Evolutionary conservation across 92 coral and sea anemone genomes (phyloP).

Genomic region (Desmophyllum pertusum): DNA sequence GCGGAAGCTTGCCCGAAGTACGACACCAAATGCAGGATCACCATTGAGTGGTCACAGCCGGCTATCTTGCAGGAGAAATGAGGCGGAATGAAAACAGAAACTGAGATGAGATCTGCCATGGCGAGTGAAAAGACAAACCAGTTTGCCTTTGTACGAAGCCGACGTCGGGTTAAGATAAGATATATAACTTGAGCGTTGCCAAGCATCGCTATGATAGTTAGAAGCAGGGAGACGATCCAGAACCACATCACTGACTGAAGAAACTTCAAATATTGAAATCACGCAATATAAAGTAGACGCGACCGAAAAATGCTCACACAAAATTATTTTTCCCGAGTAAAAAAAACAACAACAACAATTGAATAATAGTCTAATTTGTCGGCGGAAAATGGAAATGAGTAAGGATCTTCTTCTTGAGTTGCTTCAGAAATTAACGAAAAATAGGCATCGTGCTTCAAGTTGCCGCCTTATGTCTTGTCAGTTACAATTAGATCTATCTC

Average conservation of each 20-base stretch:
- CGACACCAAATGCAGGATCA: neutral
- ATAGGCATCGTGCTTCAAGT: too few species aligned
- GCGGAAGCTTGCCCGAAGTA: conserved; percentile 13
- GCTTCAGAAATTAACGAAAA: too few species aligned
- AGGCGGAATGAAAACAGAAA: neutral
- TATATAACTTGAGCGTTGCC: conserved; percentile 17
- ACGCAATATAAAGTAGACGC: neutral
- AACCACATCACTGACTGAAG: conserved; percentile 5
- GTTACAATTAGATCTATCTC: too few species aligned
- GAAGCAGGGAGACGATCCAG: conserved; percentile 6
- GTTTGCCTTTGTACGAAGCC: conserved; percentile 27
- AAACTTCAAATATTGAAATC: neutral
- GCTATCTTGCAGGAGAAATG: neutral
- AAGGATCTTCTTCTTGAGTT: too few species aligned
- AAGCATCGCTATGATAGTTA: neutral
- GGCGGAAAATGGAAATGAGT: too few species aligned
- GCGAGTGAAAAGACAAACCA: conserved; percentile 31
- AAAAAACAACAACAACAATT: too few species aligned
- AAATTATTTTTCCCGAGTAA: too few species aligned
- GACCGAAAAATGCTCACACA: too few species aligned
- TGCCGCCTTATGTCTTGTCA: too few species aligned
- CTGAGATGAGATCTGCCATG: conserved; percentile 13
- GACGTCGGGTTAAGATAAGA: conserved; percentile 4
- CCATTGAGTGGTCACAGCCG: neutral
- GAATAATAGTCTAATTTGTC: too few species aligned